Evolutionary conservation across 2,888 invertebrate species (phyloP), one percentile per base, ranked within the genome.

Genomic region (Holacanthella duospinosa): DNA sequence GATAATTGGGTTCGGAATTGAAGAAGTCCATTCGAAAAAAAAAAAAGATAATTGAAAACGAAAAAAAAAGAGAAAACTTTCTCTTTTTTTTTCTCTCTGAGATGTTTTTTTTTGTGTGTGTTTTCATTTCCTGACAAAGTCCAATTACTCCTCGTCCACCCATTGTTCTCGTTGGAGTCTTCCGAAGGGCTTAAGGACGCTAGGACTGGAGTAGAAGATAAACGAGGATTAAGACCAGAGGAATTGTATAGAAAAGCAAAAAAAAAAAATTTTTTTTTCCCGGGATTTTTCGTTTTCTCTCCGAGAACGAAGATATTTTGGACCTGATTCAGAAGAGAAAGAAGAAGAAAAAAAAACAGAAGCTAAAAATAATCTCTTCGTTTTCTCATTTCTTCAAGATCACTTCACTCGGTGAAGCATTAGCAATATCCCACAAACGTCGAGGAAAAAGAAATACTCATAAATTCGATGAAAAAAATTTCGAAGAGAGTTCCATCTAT

Each of bases 51-150:
- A 36, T 36, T 36, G 36, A 36, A 36, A 16, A 12, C 16, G 36
- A 36, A 16, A 16, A 36, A 16, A 36, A n/a, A n/a, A n/a, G 36
- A 36, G 36, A 36, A 36, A 36, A 16, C 16, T 12, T 36, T 36
- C 6, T 36, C 16, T 36, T 36, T 36, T 16, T 36, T 36, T 36
- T 12, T 36, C 16, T 36, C 36, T 36, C 36, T 36, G n/a, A n/a
- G n/a, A n/a, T n/a, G n/a, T n/a, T 36, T 36, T 75, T 81, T 80
- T 74, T 75, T 80, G 81, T 75, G 79, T 80, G 77, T 80, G 64
- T 59, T 66, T 61, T 48, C 48, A 48, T 48, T 48, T n/a, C 21
- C 21, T 48, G 12, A 9, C 48, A 4, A 9, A 9, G 6, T 48
- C 48, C 48, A 48, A 48, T 48, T 48, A 48, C 48, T 48, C 48